Base-by-base conservation (phyloP, 2,797 vertebrate species). In the Menidia menidia region DNA sequence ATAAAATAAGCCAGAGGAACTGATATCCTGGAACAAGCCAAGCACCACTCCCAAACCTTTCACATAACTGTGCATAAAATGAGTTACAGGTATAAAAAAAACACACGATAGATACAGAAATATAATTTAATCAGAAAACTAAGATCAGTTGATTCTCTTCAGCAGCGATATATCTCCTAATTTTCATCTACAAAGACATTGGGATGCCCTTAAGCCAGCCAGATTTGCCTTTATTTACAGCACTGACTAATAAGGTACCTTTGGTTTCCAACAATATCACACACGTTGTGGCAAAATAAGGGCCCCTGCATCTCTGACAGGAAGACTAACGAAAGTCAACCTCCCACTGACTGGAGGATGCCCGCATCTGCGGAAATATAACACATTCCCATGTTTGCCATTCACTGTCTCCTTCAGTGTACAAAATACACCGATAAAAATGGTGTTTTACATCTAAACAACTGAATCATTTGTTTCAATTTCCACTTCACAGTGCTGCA, bases 221-320 rank as follows among this genome's bases (percentile, higher is more conserved):
- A 87, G 80, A 85, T 85, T 87, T 73, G 43, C 85, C 87, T 77
- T 1, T 83, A 91, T 91, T 87, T 88, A 84, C 69, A 72, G 42
- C 35, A 58, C 1, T 71, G 33, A 54, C 19, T 77, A 73, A 80
- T 62, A 61, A 42, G 39, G 43, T 75, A 41, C 78, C 61, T 32
- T 44, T 59, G 54, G 80, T 89, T 75, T 81, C 73, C 33, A 81
- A 80, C 48, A 88, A 83, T 78, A 87, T 66, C 31, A 57, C 44
- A 73, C 39, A 56, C 31, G 18, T 80, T 14, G 30, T 45, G 83
- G 77, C 78, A 89, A 83, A 92, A 92, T 87, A 92, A 67, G 81
- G 88, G 86, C 15, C 0, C 35, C 68, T 62, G 62, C 66, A 45
- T 66, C 50, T 79, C 54, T 64, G 50, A 54, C 53, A 65, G 62